Evolutionary conservation across 1,140 invertebrate genomes (phyloP).

Genomic region (Leptonema lineaticorne): DNA sequence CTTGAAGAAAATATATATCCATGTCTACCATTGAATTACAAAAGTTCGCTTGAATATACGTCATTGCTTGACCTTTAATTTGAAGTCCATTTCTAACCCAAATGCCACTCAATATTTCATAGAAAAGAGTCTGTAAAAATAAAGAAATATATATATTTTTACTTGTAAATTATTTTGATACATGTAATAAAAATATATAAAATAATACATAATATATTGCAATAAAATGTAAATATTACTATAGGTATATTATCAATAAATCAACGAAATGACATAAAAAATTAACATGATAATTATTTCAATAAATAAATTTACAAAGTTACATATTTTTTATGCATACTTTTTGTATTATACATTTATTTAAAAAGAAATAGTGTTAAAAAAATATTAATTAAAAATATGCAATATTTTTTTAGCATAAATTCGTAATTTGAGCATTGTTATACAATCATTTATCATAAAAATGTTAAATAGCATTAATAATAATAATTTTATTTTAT

Average conservation of each 20-base stretch:
- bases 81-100: constrained; percentile 97
- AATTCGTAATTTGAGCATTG: no score
- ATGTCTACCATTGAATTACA: constrained; percentile 98
- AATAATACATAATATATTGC: background rate
- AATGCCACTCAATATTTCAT: constrained; percentile 90
- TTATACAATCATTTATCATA: no score
- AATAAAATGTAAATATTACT: background rate
- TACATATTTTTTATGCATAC: no score
- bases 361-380: no score
- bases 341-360: no score
- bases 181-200: background rate
- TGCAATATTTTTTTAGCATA: no score
- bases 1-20: constrained; percentile 90
- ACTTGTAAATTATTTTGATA: no score
- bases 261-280: constrained; percentile 9
- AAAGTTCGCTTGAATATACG: constrained; percentile 97
- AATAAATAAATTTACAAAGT: background rate
- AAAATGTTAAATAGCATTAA: no score
- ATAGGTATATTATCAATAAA: no score
- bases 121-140: constrained; percentile 79
- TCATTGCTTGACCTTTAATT: constrained; percentile 98
- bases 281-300: background rate
- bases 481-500: no score
- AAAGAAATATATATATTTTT: constrained; percentile 12
- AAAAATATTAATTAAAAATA: no score